These are phyloP conservation scores for Drosophila novamexicana DNA, from an alignment of 1,140 invertebrate species.

Conservation along the genomic window DNA sequence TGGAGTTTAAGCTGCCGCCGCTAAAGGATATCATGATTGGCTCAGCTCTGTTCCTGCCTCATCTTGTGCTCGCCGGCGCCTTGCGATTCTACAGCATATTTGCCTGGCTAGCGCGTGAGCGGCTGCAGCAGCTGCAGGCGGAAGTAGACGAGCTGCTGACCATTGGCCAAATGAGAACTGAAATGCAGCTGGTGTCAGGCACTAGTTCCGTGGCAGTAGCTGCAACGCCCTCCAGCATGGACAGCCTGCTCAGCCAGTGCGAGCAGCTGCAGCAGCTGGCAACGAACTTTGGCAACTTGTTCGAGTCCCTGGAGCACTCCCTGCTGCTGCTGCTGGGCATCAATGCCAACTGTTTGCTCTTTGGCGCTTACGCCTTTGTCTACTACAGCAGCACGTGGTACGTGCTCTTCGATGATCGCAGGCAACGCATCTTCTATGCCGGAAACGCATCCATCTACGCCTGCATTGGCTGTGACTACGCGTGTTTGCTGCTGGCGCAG, in stretches of 20 bases:
- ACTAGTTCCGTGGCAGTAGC: slow-evolving; percentile 26
- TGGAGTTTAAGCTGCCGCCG: slow-evolving; percentile 72
- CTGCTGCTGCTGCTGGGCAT: slow-evolving; percentile 58
- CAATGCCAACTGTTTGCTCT: slow-evolving; percentile 66
- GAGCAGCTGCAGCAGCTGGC: slow-evolving; percentile 45
- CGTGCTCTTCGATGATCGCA: slow-evolving; percentile 55
- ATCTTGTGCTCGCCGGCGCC: slow-evolving; percentile 58
- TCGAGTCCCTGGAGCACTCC: slow-evolving; percentile 44
- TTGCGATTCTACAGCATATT: slow-evolving; percentile 56
- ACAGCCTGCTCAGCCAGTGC: slow-evolving; percentile 23
- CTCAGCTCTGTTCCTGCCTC: slow-evolving; percentile 65
- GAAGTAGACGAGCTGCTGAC: slow-evolving; percentile 32
- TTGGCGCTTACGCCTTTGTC: slow-evolving; percentile 47
- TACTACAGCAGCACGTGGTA: slow-evolving; percentile 67
- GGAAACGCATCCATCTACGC: slow-evolving; percentile 67
- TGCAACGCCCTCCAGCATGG: neutral
- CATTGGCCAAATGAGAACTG: slow-evolving; percentile 7
- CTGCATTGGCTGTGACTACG: slow-evolving; percentile 69
- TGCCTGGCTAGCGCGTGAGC: slow-evolving; percentile 46
- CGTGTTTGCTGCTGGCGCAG: slow-evolving; percentile 46
- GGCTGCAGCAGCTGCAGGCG: slow-evolving; percentile 29
- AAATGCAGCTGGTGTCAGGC: slow-evolving; percentile 17
- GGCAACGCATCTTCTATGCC: slow-evolving; percentile 68
- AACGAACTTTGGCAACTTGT: slow-evolving; percentile 20
- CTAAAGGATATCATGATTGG: slow-evolving; percentile 65